phyloP scores from a whole-genome alignment of 2,888 invertebrate genomes.

The Drosophila quasianomalipes region DNA sequence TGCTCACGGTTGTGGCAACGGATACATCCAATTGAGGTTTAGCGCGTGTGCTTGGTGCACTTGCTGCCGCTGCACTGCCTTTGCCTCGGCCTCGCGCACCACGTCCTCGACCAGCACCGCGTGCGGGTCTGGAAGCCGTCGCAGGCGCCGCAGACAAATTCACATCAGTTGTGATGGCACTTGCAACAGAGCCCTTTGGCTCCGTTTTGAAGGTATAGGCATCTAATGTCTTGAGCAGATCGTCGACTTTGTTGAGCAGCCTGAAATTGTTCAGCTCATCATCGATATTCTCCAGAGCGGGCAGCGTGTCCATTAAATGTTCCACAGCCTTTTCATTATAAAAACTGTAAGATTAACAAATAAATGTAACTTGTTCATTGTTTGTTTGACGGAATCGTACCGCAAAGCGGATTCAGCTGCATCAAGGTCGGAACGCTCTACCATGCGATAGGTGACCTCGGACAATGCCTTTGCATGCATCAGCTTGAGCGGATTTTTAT shows the following conservation, averaged over 20 bases:
- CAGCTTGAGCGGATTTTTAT: constrained; percentile 88
- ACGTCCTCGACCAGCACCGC: constrained; percentile 60
- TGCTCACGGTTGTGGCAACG: constrained; percentile 48
- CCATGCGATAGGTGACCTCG: constrained; percentile 89
- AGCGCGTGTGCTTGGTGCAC: constrained; percentile 35
- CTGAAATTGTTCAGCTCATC: constrained; percentile 86
- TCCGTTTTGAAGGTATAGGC: constrained; percentile 44
- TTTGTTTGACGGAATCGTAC: constrained; percentile 83
- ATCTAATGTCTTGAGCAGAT: constrained; percentile 76
- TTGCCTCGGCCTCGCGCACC: constrained; percentile 59
- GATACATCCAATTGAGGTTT: constrained; percentile 70
- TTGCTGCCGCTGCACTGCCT: constrained; percentile 20
- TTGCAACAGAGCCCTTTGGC: constrained; percentile 2
- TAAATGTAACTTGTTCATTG: not conserved
- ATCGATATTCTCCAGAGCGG: constrained; percentile 86
- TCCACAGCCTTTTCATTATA: constrained; percentile 87
- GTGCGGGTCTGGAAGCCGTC: constrained; percentile 16
- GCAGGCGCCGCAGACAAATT: not conserved
- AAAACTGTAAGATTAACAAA: constrained; percentile 78
- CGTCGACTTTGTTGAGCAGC: constrained; percentile 74
- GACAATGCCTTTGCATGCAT: constrained; percentile 92
- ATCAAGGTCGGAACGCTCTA: constrained; percentile 88
- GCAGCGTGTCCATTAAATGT: constrained; percentile 86
- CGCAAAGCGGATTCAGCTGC: constrained; percentile 87
- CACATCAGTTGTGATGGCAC: constrained; percentile 13